Conservation (phyloP, 2,113 vertebrate species). For the Condylura cristata region DNA sequence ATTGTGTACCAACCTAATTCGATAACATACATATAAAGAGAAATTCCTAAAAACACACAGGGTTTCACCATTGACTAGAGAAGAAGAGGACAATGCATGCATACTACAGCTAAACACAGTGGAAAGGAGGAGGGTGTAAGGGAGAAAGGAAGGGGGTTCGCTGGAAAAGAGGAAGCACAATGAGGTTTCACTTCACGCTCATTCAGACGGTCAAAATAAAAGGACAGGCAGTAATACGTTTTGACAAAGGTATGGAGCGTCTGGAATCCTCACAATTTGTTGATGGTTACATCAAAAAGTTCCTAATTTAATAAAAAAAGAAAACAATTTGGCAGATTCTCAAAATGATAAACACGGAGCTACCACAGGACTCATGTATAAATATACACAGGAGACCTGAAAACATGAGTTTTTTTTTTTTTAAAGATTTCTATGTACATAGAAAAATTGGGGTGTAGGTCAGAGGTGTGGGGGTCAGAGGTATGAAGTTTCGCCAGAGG, state of each 20-base stretch:
- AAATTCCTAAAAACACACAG: background rate
- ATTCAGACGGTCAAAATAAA: background rate
- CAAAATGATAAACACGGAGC: background rate
- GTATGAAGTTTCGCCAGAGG: no score
- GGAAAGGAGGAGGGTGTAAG: fast-evolving
- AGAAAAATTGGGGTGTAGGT: no score
- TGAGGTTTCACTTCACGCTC: background rate
- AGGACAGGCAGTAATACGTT: background rate
- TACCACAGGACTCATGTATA: background rate
- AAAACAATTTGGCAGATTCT: background rate
- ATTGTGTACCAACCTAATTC: background rate
- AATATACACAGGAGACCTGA: background rate
- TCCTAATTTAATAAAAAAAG: background rate
- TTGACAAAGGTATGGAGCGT: background rate
- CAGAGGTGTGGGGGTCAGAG: no score
- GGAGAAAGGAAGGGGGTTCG: no score
- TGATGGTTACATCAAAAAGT: background rate
- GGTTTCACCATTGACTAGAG: background rate
- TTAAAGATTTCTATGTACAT: no score
- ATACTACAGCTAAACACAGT: background rate
- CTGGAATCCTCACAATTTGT: background rate
- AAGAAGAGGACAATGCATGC: background rate
- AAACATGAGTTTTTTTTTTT: no score
- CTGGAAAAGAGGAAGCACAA: background rate
- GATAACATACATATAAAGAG: background rate